These are phyloP conservation scores for Ephydatia muelleri DNA, from an alignment of 37 sponge, comb jelly and placozoan genomes.

Conservation along the genomic window DNA sequence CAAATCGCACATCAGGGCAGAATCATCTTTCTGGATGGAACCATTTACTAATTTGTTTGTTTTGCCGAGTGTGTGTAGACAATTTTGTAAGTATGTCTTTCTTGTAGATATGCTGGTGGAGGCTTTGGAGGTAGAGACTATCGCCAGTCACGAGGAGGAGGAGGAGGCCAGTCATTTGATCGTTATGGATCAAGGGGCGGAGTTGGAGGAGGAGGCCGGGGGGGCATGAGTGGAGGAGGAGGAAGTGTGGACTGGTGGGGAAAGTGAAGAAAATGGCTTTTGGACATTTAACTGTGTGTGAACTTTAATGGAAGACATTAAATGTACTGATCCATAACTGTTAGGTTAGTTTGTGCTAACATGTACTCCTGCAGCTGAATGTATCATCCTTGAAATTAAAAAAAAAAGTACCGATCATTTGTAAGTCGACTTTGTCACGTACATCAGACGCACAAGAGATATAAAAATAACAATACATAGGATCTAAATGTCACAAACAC, in stretches of 20 bases:
- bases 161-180: constrained; percentile 31
- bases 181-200: constrained; percentile 30
- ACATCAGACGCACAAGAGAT: no score
- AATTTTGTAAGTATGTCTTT: background rate
- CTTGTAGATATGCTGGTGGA: constrained; percentile 35
- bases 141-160: constrained; percentile 71
- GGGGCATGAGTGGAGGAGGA: constrained; percentile 27
- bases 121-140: constrained; percentile 95
- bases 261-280: background rate
- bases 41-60: no score
- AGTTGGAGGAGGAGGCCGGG: constrained; percentile 30
- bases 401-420: background rate
- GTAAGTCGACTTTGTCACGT: no score
- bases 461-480: background rate
- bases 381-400: no score
- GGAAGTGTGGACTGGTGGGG: constrained; percentile 61
- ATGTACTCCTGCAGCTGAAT: no score
- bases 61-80: background rate
- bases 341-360: no score
- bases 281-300: background rate
- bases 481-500: background rate
- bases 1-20: no score
- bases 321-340: no score
- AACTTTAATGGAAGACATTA: background rate
- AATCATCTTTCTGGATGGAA: no score